Evolutionary conservation across 1,140 invertebrate species (phyloP), one percentile per base, ranked within the genome.

Genomic region (Andrena cerasifolii): DNA sequence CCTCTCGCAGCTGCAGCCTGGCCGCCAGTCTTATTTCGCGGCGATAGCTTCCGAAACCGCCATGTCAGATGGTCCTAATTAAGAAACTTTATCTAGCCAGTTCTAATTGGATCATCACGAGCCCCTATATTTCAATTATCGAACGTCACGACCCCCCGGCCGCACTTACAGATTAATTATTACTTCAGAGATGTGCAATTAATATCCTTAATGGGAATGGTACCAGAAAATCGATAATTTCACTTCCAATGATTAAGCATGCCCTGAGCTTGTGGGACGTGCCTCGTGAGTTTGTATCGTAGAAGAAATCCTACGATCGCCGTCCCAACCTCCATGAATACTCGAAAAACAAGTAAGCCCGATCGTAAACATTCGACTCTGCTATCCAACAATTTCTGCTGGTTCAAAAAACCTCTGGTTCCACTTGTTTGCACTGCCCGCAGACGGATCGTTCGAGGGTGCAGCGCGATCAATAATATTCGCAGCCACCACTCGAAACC

Each of bases 91-190:
- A 45, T 45, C 62, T 4, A 63, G 31, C 33, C 33, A 10, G 28
- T 56, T 4, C 31, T 58, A 67, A 45, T 67, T 58, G 51, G 73
- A 47, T 43, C n/a, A 43, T 67, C 67, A 56, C 63, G 40, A 45
- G 31, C 47, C 14, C 24, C 40, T 56, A 47, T 75, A 56, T 75
- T 75, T 75, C 40, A 67, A 67, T 75, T 67, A 67, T 43, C 10
- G 26, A 33, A 33, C 40, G n/a, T 36, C 21, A 45, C 36, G 24
- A 28, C 10, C 10, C 58, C 5, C 28, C 8, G 3, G 26, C 3
- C 21, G 36, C 43, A 14, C 49, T n/a, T 18, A 28, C 14, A n/a
- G 49, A 10, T 83, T 71, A 66, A 80, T 81, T 78, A 53, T 56
- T 18, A 28, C 58, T 68, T 16, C 21, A 63, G 78, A 16, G 43